Evolutionary conservation across 1,140 invertebrate genomes (phyloP).

Genomic region (Lepidurus apus): DNA sequence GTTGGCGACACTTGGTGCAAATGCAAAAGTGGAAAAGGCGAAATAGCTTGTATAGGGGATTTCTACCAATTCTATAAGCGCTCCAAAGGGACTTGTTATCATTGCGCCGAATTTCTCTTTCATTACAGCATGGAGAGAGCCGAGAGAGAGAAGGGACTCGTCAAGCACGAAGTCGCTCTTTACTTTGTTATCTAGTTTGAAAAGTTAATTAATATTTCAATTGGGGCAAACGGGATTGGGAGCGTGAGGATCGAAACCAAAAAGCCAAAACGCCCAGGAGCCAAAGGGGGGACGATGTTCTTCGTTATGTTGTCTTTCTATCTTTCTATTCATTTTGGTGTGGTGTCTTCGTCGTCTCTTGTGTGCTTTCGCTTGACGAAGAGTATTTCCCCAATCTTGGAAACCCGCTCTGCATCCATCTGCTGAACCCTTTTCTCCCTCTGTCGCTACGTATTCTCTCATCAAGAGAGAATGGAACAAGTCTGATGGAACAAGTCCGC

Average conservation of each 20-base stretch:
- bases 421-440: background rate
- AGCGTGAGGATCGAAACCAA: constrained; percentile 7
- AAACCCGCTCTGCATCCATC: background rate
- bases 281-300: background rate
- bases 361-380: background rate
- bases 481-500: background rate
- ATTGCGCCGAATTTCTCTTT: background rate
- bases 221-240: background rate
- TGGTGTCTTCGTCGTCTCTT: background rate
- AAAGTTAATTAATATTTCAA: constrained; percentile 11
- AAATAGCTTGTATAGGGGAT: no score
- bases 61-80: no score
- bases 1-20: no score
- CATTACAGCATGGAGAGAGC: background rate
- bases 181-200: constrained; percentile 15
- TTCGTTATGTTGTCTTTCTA: background rate
- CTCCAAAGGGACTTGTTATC: background rate
- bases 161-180: background rate
- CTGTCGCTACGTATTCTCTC: background rate
- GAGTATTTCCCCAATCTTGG: background rate
- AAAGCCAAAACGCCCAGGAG: background rate
- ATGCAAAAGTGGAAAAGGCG: no score
- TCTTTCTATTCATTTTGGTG: background rate
- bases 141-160: background rate
- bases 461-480: background rate